Evolutionary conservation across 1,140 invertebrate species (phyloP).

Genomic region (Drosophila neocordata): DNA sequence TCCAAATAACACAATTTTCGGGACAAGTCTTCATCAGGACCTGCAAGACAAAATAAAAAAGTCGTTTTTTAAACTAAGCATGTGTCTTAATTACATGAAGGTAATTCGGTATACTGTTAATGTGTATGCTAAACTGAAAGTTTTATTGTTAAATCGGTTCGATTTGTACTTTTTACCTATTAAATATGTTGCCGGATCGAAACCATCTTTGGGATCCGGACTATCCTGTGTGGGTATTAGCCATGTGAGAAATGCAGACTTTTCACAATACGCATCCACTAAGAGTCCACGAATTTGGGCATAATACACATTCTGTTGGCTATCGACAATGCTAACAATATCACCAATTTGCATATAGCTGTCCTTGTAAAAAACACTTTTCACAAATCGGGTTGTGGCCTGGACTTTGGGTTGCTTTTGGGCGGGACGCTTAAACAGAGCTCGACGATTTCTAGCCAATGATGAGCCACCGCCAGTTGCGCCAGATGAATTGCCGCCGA

Average conservation of each 20-base stretch:
- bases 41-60: constrained; percentile 83
- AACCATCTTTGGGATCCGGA: constrained; percentile 89
- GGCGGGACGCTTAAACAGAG: constrained; percentile 91
- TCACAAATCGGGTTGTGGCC: constrained; percentile 90
- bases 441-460: constrained; percentile 87
- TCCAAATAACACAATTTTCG: constrained; percentile 93
- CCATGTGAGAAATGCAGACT: constrained; percentile 97
- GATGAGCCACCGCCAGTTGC: constrained; percentile 78
- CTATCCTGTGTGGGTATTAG: constrained; percentile 93
- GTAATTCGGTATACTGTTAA: not conserved
- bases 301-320: constrained; percentile 91
- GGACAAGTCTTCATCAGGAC: constrained; percentile 95
- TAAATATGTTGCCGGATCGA: constrained; percentile 95
- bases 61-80: no score
- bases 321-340: constrained; percentile 93
- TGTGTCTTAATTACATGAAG: no score
- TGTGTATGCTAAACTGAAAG: not conserved
- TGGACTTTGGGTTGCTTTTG: constrained; percentile 91
- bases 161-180: constrained; percentile 85
- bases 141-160: not conserved
- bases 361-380: constrained; percentile 93
- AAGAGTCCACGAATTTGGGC: constrained; percentile 94
- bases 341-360: constrained; percentile 95
- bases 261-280: constrained; percentile 96
- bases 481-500: constrained; percentile 76